Percentiles rank a stretch among this genome's conserved stretches.
phyloP scores from a whole-genome alignment of 2,888 invertebrate genomes.

The Strigamia maritima region DNA sequence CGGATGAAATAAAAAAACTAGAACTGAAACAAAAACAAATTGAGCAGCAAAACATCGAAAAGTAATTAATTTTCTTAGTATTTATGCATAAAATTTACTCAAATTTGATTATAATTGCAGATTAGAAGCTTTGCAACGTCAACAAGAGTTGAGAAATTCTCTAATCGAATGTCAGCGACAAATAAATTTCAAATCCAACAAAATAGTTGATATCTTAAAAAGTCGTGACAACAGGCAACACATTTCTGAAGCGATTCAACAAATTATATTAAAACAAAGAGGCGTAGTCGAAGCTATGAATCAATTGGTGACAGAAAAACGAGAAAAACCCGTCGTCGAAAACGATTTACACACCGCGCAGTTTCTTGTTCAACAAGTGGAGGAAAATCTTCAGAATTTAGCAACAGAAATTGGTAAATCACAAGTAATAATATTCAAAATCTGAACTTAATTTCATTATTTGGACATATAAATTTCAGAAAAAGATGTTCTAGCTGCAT shows the following conservation, averaged over 20 bases:
- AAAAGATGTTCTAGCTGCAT: not conserved
- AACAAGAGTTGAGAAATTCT: not conserved
- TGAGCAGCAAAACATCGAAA: slow-evolving; percentile 38
- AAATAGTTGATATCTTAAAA: not conserved
- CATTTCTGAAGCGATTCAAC: not conserved
- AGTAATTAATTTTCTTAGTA: not conserved
- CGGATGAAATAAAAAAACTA: slow-evolving; percentile 39
- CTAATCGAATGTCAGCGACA: not conserved
- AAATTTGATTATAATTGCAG: not conserved
- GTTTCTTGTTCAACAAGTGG: not conserved
- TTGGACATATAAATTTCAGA: not conserved
- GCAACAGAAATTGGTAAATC: slow-evolving; percentile 22
- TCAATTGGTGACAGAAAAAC: not conserved
- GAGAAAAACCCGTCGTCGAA: not conserved
- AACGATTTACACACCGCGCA: not conserved
- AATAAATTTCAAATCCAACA: not conserved
- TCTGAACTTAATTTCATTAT: not conserved
- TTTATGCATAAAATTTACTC: not conserved
- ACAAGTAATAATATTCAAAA: not conserved
- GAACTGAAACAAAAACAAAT: slow-evolving; percentile 42
- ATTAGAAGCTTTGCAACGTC: not conserved
- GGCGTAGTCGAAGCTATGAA: not conserved
- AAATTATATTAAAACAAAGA: not conserved
- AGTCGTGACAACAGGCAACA: not conserved
- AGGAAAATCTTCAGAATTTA: not conserved